phyloP scores from a whole-genome alignment of 2,888 invertebrate genomes.

The Gymnocheta viridis region DNA sequence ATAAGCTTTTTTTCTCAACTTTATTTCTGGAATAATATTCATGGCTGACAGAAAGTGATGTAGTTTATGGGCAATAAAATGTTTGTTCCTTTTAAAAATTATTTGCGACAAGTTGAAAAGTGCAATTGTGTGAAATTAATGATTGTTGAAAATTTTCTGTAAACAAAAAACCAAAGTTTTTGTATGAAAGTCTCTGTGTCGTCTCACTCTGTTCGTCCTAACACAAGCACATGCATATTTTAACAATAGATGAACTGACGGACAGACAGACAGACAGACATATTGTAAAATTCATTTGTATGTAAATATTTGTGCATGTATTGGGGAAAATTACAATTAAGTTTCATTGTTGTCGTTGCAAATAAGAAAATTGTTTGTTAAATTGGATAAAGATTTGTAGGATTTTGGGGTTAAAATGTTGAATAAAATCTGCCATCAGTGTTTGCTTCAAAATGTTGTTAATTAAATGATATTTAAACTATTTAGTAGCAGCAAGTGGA shows the following conservation, averaged over 20 bases:
- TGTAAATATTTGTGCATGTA: slow-evolving; percentile 42
- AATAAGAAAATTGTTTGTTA: slow-evolving; percentile 60
- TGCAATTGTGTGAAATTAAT: slow-evolving; percentile 70
- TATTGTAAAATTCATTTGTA: slow-evolving; percentile 45
- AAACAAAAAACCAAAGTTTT: slow-evolving; percentile 42
- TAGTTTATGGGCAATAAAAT: slow-evolving; percentile 70
- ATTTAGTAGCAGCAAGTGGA: not conserved
- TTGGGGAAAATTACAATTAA: slow-evolving; percentile 44
- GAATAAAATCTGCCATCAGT: slow-evolving; percentile 25
- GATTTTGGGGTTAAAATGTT: slow-evolving; percentile 48
- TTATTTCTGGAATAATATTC: slow-evolving; percentile 41
- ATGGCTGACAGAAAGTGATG: slow-evolving; percentile 65
- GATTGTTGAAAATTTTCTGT: slow-evolving; percentile 63
- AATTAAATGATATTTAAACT: slow-evolving; percentile 46
- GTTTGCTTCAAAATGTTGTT: slow-evolving; percentile 48
- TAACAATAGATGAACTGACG: not conserved
- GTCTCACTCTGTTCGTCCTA: not conserved
- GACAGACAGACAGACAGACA: not conserved
- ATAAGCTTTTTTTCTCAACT: not conserved
- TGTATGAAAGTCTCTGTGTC: not conserved
- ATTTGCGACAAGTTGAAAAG: slow-evolving; percentile 69
- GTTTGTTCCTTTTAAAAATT: slow-evolving; percentile 65
- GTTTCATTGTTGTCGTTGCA: slow-evolving; percentile 44
- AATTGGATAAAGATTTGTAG: slow-evolving; percentile 52
- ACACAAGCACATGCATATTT: not conserved